A percentile compares a stretch with the other conserved stretches of the same genome.
Conservation (phyloP, 2,888 invertebrate species). For the Sinhomidia bicolor region DNA sequence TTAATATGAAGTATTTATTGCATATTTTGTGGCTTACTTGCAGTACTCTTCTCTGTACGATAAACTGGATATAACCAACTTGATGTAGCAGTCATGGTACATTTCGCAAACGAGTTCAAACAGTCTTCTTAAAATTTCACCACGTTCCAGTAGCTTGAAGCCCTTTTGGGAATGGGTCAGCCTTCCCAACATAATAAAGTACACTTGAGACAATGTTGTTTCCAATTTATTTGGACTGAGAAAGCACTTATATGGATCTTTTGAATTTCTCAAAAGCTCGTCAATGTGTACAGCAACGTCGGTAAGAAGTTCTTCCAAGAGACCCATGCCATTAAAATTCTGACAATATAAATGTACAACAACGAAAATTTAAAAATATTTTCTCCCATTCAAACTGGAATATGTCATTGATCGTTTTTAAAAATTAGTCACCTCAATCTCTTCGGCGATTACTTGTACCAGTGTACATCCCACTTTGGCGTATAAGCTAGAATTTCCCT, state of each 20-base stretch:
- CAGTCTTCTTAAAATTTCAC: constrained; percentile 82
- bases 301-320: constrained; percentile 89
- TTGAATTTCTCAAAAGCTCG: constrained; percentile 87
- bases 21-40: constrained; percentile 66
- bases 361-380: too few species aligned
- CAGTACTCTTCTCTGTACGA: constrained; percentile 87
- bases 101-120: constrained; percentile 83
- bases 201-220: constrained; percentile 95
- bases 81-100: constrained; percentile 95
- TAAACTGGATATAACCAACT: constrained; percentile 94
- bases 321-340: constrained; percentile 80
- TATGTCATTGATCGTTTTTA: too few species aligned
- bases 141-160: constrained; percentile 89
- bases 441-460: constrained; percentile 87
- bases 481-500: constrained; percentile 82
- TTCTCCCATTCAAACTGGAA: too few species aligned
- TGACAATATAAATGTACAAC: too few species aligned
- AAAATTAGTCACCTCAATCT: constrained; percentile 87
- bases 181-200: constrained; percentile 96
- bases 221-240: constrained; percentile 94
- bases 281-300: constrained; percentile 89
- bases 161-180: constrained; percentile 83
- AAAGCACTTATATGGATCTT: constrained; percentile 92
- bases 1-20: too few species aligned
- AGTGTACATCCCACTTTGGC: constrained; percentile 85